Evolutionary conservation across 2,888 invertebrate species (phyloP).

Genomic region (Drosophila kanekoi): DNA sequence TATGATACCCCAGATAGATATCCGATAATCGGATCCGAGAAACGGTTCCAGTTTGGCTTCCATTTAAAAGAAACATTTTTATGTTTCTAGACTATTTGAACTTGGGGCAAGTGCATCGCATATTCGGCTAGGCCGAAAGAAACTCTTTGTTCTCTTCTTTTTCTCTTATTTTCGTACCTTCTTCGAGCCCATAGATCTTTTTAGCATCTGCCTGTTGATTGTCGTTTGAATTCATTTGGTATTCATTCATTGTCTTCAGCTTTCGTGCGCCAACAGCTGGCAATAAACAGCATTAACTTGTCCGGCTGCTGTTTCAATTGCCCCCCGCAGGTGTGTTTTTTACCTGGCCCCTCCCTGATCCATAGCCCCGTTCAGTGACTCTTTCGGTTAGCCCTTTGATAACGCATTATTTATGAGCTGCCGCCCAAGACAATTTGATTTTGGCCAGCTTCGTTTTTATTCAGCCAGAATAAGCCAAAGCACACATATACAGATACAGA

Average conservation of each 20-base stretch:
- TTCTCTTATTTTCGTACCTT: not conserved
- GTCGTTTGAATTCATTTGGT: conserved; percentile 39
- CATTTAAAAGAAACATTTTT: too few relatives aligned
- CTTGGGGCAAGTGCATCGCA: not conserved
- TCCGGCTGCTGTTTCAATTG: not conserved
- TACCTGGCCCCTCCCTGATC: too few relatives aligned
- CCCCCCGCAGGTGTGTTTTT: too few relatives aligned
- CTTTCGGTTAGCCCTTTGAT: conserved; percentile 28
- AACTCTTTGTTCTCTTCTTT: not conserved
- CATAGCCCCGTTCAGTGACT: not conserved
- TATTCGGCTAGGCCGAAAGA: not conserved
- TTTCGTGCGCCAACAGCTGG: conserved; percentile 28
- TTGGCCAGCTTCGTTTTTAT: conserved; percentile 30
- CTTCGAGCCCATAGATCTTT: conserved; percentile 19
- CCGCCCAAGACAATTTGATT: conserved; percentile 54
- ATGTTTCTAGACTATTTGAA: too few relatives aligned
- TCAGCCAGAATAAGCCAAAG: conserved; percentile 1
- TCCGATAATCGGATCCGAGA: too few relatives aligned
- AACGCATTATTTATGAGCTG: conserved; percentile 57
- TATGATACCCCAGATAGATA: too few relatives aligned
- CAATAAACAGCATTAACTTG: conserved; percentile 20
- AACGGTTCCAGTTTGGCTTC: too few relatives aligned
- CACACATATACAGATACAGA: conserved; percentile 8
- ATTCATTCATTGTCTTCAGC: conserved; percentile 49
- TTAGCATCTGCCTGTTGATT: conserved; percentile 12